These are phyloP conservation scores for Labrus mixtus DNA, from an alignment of 2,113 vertebrate genomes.

Conservation along the genomic window DNA sequence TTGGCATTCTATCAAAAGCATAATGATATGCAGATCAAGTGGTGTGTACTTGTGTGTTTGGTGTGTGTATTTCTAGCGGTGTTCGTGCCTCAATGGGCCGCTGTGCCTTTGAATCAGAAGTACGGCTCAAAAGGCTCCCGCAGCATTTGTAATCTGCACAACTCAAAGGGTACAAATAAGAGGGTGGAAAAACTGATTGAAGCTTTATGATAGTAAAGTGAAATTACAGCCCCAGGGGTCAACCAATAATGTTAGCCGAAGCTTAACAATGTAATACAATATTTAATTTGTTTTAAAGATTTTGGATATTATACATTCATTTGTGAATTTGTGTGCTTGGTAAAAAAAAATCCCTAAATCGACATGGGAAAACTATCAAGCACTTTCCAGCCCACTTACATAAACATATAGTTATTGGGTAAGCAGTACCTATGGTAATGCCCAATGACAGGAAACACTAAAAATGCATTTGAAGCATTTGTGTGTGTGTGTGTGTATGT, in stretches of 20 bases:
- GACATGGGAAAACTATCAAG: background rate
- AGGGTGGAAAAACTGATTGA: constrained; percentile 69
- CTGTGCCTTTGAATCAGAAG: constrained; percentile 71
- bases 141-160: constrained; percentile 64
- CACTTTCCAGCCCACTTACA: no score
- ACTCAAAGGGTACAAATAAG: constrained; percentile 69
- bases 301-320: constrained; percentile 10
- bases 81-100: constrained; percentile 63
- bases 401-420: no score
- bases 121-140: constrained; percentile 65
- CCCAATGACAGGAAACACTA: no score
- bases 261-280: constrained; percentile 25
- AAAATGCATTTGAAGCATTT: background rate
- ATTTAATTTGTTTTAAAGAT: constrained; percentile 38
- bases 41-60: constrained; percentile 45
- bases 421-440: no score
- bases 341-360: background rate
- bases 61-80: constrained; percentile 39
- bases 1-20: constrained; percentile 78
- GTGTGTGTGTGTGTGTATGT: background rate
- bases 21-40: constrained; percentile 81
- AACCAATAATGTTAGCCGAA: constrained; percentile 46
- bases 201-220: constrained; percentile 43
- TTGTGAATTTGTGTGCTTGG: constrained; percentile 8
- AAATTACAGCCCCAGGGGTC: constrained; percentile 56